A percentile compares a stretch with the other conserved stretches of the same genome.
phyloP scores from a whole-genome alignment of 2,888 invertebrate genomes.

The Tetranychus piercei region DNA sequence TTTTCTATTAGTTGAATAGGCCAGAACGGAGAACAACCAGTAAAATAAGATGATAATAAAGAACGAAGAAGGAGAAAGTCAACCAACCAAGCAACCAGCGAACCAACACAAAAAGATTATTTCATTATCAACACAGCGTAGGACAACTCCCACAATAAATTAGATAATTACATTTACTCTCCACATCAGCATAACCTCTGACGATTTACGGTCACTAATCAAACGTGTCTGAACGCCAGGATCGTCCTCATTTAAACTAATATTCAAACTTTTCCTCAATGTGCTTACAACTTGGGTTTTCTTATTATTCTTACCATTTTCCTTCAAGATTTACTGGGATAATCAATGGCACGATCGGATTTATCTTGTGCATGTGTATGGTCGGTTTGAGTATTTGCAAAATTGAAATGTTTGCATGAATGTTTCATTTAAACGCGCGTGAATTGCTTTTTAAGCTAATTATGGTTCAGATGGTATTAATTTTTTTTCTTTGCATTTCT shows the following conservation, averaged over 20 bases:
- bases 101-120: neutral
- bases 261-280: neutral
- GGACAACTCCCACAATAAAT: constrained; percentile 1
- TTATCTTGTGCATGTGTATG: neutral
- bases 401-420: neutral
- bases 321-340: neutral
- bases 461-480: neutral
- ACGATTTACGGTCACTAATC: neutral
- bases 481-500: neutral
- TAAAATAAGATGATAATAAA: neutral
- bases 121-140: neutral
- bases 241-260: neutral
- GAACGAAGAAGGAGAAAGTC: neutral
- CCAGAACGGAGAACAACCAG: neutral
- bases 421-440: neutral
- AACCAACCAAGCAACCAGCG: neutral
- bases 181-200: neutral
- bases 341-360: neutral
- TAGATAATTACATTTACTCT: neutral
- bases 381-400: neutral
- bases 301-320: neutral
- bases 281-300: neutral
- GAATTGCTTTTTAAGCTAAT: neutral
- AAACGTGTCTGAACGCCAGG: neutral
- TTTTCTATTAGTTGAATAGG: neutral